Evolutionary conservation across 2,797 vertebrate species (phyloP).

Genomic region (Diplodus puntazzo): DNA sequence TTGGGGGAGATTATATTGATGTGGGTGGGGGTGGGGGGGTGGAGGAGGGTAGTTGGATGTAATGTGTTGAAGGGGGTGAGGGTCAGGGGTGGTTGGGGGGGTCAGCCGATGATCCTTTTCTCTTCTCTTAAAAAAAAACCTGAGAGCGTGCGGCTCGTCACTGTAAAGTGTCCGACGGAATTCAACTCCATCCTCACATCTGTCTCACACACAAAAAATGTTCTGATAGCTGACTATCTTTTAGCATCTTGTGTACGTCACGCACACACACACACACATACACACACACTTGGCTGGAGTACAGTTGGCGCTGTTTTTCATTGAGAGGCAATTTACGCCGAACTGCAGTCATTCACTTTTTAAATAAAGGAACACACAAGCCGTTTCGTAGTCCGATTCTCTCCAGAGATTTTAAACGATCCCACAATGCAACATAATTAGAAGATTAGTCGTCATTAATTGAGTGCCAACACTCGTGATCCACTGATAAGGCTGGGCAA

Average conservation of each 20-base stretch:
- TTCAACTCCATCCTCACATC: slow-evolving; percentile 22
- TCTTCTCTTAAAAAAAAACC: slow-evolving; percentile 1
- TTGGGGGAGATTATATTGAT: slow-evolving; percentile 37
- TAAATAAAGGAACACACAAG: neutral
- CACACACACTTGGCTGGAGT: slow-evolving; percentile 25
- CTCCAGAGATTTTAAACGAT: slow-evolving; percentile 17
- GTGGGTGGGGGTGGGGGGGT: slow-evolving; percentile 20
- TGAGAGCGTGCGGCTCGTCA: neutral
- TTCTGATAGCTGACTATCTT: slow-evolving; percentile 17
- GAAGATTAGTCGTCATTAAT: slow-evolving; percentile 40
- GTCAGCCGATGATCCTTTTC: slow-evolving; percentile 44
- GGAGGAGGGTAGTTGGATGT: slow-evolving; percentile 22
- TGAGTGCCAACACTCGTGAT: slow-evolving; percentile 36
- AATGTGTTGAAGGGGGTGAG: slow-evolving; percentile 49
- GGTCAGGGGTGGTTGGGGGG: slow-evolving; percentile 14
- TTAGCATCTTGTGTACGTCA: slow-evolving; percentile 15
- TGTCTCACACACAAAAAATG: neutral
- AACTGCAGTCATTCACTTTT: slow-evolving; percentile 6
- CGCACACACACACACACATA: slow-evolving; percentile 22
- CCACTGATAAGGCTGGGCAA: slow-evolving; percentile 17
- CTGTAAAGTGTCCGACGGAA: slow-evolving; percentile 2
- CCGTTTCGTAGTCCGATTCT: neutral
- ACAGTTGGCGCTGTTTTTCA: slow-evolving; percentile 6
- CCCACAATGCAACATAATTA: slow-evolving; percentile 26
- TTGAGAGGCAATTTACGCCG: slow-evolving; percentile 18